phyloP scores from a whole-genome alignment of 2,888 invertebrate genomes.

The Sinopyrophorus schimmeli region DNA sequence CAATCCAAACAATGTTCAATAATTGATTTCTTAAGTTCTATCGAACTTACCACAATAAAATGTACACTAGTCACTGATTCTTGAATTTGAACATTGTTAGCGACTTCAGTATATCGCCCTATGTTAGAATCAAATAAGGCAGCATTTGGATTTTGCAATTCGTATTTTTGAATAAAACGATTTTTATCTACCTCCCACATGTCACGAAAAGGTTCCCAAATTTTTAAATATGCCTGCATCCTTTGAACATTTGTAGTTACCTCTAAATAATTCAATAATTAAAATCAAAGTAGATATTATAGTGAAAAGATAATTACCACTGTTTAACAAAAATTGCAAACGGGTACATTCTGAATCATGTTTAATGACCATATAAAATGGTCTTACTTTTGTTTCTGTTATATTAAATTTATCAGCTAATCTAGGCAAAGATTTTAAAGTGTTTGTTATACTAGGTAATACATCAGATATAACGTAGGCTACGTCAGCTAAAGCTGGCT shows the following conservation, averaged over 20 bases:
- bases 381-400: constrained; percentile 56
- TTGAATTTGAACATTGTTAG: constrained; percentile 77
- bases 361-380: constrained; percentile 63
- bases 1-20: constrained; percentile 78
- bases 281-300: not conserved
- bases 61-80: constrained; percentile 78
- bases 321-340: constrained; percentile 63
- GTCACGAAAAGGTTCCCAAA: constrained; percentile 77
- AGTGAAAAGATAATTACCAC: constrained; percentile 53
- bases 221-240: constrained; percentile 63
- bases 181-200: constrained; percentile 85
- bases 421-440: constrained; percentile 69
- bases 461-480: constrained; percentile 66
- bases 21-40: constrained; percentile 75
- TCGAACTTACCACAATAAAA: constrained; percentile 79
- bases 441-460: constrained; percentile 66
- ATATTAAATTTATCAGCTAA: constrained; percentile 69
- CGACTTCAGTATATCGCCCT: constrained; percentile 74
- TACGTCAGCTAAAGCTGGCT: constrained; percentile 66
- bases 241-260: constrained; percentile 57
- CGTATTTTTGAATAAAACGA: constrained; percentile 68
- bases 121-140: constrained; percentile 79
- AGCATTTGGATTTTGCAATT: constrained; percentile 69
- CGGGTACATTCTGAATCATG: constrained; percentile 64
- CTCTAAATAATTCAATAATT: too few species aligned